Conservation (phyloP, 2,888 invertebrate genomes). For the Drosophila meridionalis region DNA sequence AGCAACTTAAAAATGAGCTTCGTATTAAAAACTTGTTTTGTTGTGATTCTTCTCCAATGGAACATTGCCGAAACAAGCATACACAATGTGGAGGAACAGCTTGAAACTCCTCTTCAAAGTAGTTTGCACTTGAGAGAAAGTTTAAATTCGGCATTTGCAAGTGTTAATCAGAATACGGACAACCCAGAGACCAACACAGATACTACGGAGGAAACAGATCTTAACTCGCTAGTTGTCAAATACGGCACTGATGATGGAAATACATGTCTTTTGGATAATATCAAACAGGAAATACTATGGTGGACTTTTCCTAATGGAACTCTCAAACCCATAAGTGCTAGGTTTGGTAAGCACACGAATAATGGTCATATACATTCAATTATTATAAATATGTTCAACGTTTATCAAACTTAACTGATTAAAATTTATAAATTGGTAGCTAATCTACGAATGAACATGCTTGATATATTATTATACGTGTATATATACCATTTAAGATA, state of each 20-base stretch:
- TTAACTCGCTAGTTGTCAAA: slow-evolving; percentile 57
- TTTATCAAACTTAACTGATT: slow-evolving; percentile 1
- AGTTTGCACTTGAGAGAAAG: not conserved
- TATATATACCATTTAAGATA: slow-evolving; percentile 3
- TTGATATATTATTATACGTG: not conserved
- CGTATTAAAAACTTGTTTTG: slow-evolving; percentile 36
- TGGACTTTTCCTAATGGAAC: slow-evolving; percentile 82
- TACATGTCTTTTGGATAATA: slow-evolving; percentile 73
- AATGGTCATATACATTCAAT: not conserved
- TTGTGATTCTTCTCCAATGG: slow-evolving; percentile 54
- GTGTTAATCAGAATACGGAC: slow-evolving; percentile 7
- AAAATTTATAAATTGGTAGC: slow-evolving; percentile 8
- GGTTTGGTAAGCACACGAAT: slow-evolving; percentile 42
- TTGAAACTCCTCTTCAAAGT: not conserved
- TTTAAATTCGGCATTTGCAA: slow-evolving; percentile 4
- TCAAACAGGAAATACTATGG: slow-evolving; percentile 72
- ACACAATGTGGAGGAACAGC: not conserved
- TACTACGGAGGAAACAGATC: slow-evolving; percentile 29
- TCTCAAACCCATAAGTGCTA: slow-evolving; percentile 37
- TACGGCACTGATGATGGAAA: slow-evolving; percentile 59
- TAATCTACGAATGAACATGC: slow-evolving; percentile 5
- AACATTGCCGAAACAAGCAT: slow-evolving; percentile 23
- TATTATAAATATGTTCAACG: not conserved
- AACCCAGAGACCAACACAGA: slow-evolving; percentile 18
- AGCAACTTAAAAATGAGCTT: slow-evolving; percentile 41